phyloP scores from a whole-genome alignment of 1,140 invertebrate species.

The Trypoxylus dichotomus region DNA sequence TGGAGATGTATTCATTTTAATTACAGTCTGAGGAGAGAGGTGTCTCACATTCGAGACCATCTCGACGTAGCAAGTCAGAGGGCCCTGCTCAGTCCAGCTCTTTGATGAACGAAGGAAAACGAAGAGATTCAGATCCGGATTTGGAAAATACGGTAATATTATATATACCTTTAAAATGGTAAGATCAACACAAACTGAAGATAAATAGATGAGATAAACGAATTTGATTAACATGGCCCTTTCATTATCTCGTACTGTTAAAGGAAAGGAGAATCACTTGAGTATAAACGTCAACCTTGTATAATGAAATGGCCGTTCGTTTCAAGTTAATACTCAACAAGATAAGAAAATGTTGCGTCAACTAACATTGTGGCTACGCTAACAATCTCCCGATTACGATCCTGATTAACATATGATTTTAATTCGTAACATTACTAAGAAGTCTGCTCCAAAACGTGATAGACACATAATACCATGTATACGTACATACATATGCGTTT shows the following conservation, averaged over 20 bases:
- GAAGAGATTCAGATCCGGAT: constrained; percentile 51
- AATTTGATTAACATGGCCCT: not conserved
- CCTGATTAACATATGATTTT: no score
- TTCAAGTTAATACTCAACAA: not conserved
- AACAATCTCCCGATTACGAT: no score
- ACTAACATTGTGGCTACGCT: no score
- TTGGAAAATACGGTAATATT: constrained; percentile 52
- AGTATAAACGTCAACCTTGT: not conserved
- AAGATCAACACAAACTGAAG: constrained; percentile 19
- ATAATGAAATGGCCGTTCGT: not conserved
- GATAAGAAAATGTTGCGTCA: not conserved
- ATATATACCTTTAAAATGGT: constrained; percentile 24
- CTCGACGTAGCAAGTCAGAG: constrained; percentile 71
- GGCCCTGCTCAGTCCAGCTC: constrained; percentile 60
- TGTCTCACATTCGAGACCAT: constrained; percentile 53
- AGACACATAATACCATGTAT: no score
- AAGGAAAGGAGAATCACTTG: not conserved
- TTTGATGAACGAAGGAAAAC: constrained; percentile 50
- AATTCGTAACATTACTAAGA: no score
- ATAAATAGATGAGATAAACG: not conserved
- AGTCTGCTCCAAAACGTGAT: no score
- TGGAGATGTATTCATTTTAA: constrained; percentile 55
- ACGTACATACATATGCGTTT: no score
- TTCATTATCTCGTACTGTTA: not conserved
- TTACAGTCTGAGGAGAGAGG: constrained; percentile 62